Evolutionary conservation across 2,113 vertebrate genomes (phyloP), one percentile per base, ranked within the genome.

Genomic region (Ramphastos sulfuratus): DNA sequence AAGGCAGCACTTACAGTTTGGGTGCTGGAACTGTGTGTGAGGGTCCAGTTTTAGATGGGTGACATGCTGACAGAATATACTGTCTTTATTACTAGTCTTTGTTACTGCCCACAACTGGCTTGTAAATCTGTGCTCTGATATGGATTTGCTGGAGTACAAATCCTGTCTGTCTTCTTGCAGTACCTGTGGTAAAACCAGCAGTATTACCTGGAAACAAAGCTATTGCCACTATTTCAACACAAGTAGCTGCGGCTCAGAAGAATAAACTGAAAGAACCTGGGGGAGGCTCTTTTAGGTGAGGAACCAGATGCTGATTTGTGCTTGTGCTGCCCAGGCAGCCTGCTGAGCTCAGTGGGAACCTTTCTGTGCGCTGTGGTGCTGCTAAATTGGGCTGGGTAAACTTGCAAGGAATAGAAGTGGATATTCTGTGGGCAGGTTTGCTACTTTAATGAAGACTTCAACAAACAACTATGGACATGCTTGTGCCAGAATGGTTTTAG

Each of bases 201-300:
- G 97, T 98, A 91, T 85, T 98, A 96, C 97, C 98, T 46, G 98
- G 98, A 95, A 94, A 95, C 93, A 99, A 98, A 98, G 98, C 98
- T 76, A 97, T 98, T 27, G 95, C 97, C 71, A 86, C 98, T 48
- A 95, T 98, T 82, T 97, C 98, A 2, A 90, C 96, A 94, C 97
- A 98, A 92, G 96, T 98, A 30, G 97, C 97, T 21, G 97, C 96
- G 66, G 98, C 98, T 81, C 99, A 99, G 95, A 99, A 97, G 95
- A 99, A 98, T 95, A 99, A 98, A 94, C 97, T 98, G 81, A 99
- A 98, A 97, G 99, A 99, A 96, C 98, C 98, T 2, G 98, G 98
- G 37, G 98, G 98, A 91, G 98, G 98, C 81, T 98, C 98, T 58
- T 99, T 99, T 96, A 98, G 99, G 99, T 99, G 97, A 98, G 98